Percentiles rank a stretch among this genome's conserved stretches.
These are phyloP conservation scores for Podotricha telesiphe DNA, from an alignment of 2,888 invertebrate genomes.

Conservation along the genomic window DNA sequence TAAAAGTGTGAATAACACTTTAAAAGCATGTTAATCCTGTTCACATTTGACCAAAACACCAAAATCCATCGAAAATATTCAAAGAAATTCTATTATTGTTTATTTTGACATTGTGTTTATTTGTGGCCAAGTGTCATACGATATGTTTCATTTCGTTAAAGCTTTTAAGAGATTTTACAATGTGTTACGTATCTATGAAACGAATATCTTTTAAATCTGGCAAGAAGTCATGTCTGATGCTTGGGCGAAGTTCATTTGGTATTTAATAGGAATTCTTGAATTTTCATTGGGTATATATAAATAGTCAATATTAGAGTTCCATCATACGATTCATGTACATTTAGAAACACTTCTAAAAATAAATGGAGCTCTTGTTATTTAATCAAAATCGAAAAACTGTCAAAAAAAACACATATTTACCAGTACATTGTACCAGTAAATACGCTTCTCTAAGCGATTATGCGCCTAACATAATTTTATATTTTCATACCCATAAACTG, in stretches of 20 bases:
- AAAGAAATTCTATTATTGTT: not conserved
- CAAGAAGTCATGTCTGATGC: not conserved
- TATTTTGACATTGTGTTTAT: slow-evolving; percentile 4
- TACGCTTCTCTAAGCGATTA: too few species aligned
- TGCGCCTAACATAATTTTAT: too few species aligned
- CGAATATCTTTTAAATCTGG: slow-evolving; percentile 15
- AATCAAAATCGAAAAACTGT: not conserved
- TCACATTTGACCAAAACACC: not conserved
- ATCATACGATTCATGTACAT: not conserved
- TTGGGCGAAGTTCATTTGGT: not conserved
- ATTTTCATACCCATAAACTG: too few species aligned
- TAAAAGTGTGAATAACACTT: too few species aligned
- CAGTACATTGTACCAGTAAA: too few species aligned
- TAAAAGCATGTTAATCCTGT: not conserved
- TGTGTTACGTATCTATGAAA: slow-evolving; percentile 9
- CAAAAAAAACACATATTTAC: too few species aligned
- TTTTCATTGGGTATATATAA: not conserved
- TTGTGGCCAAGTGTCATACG: slow-evolving; percentile 15
- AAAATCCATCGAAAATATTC: not conserved
- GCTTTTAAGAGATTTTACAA: slow-evolving; percentile 25
- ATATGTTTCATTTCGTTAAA: slow-evolving; percentile 3
- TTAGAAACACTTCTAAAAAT: not conserved
- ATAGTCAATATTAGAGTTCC: not conserved
- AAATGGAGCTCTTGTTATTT: not conserved
- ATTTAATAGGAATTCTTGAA: not conserved